Percentiles rank a stretch among this genome's conserved stretches.
These are phyloP conservation scores for Caenorhabditis wallacei DNA, from an alignment of 2,888 invertebrate species.

Conservation along the genomic window DNA sequence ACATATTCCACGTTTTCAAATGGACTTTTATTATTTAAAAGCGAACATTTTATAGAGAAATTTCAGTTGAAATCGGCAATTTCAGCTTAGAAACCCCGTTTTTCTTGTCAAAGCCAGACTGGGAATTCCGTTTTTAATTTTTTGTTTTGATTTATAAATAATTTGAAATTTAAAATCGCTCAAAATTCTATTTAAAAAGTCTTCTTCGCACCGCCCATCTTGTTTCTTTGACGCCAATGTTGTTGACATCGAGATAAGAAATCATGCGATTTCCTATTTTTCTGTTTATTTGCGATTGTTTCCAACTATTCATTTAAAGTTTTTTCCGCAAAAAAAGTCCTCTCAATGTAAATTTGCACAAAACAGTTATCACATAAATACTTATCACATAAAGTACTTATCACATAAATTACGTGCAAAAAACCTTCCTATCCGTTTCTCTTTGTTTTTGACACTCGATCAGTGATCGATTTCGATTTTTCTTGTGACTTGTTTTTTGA, in stretches of 20 bases:
- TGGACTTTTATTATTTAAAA: background rate
- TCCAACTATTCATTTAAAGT: background rate
- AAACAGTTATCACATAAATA: too few species aligned
- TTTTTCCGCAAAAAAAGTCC: too few species aligned
- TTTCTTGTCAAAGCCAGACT: too few species aligned
- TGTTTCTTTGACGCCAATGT: slow-evolving; percentile 19
- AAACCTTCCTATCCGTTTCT: slow-evolving; percentile 15
- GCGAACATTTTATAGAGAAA: too few species aligned
- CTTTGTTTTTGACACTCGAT: slow-evolving; percentile 3
- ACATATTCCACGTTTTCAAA: background rate
- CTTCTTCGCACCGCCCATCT: slow-evolving; percentile 11
- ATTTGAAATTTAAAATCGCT: too few species aligned
- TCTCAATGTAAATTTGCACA: too few species aligned
- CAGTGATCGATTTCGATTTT: background rate
- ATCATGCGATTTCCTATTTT: slow-evolving; percentile 14
- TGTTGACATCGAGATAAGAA: background rate
- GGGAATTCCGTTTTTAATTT: too few species aligned
- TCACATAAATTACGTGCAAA: slow-evolving; percentile 21
- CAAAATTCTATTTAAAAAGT: too few species aligned
- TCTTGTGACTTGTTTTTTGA: slow-evolving; percentile 19
- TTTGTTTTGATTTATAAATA: background rate
- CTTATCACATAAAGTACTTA: too few species aligned
- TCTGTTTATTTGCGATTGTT: background rate
- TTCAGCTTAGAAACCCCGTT: too few species aligned
- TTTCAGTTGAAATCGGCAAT: too few species aligned